These are phyloP conservation scores for Cryptocheilus praepositus DNA, from an alignment of 2,888 invertebrate genomes.

Conservation along the genomic window DNA sequence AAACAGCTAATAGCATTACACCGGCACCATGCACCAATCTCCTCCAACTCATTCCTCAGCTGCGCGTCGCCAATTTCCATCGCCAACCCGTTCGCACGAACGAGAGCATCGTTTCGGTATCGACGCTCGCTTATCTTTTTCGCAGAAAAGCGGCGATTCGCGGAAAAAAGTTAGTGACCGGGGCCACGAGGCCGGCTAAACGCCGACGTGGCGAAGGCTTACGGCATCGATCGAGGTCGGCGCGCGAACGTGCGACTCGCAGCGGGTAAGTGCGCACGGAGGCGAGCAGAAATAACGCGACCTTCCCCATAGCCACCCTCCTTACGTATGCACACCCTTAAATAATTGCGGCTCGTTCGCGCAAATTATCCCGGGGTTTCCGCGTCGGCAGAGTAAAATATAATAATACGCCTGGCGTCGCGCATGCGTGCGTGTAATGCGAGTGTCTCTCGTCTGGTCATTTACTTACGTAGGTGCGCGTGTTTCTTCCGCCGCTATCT, in stretches of 20 bases:
- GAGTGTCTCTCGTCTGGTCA: constrained; percentile 41
- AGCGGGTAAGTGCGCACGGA: too few relatives aligned
- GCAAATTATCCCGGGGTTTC: constrained; percentile 67
- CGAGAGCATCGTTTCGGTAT: neutral
- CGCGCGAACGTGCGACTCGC: too few relatives aligned
- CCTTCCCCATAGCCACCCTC: constrained; percentile 46
- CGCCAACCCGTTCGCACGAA: neutral
- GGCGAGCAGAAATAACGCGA: constrained; percentile 5
- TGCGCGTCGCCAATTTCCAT: neutral
- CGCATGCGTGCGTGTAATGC: constrained; percentile 36
- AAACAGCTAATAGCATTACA: too few relatives aligned
- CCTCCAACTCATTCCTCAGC: too few relatives aligned
- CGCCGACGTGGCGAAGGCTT: constrained; percentile 31
- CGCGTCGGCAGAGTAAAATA: constrained; percentile 65
- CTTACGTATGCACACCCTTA: constrained; percentile 68
- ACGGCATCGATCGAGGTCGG: constrained; percentile 39
- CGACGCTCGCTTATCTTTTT: neutral
- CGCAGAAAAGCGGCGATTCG: too few relatives aligned
- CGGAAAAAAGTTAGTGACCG: constrained; percentile 19
- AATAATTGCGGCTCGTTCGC: constrained; percentile 70
- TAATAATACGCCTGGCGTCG: constrained; percentile 59
- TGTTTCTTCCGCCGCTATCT: neutral
- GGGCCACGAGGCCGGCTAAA: constrained; percentile 24
- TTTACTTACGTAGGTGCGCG: constrained; percentile 8
- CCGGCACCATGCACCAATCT: too few relatives aligned